phyloP scores from a whole-genome alignment of 2,797 vertebrate genomes.

The Borostomias antarcticus region DNA sequence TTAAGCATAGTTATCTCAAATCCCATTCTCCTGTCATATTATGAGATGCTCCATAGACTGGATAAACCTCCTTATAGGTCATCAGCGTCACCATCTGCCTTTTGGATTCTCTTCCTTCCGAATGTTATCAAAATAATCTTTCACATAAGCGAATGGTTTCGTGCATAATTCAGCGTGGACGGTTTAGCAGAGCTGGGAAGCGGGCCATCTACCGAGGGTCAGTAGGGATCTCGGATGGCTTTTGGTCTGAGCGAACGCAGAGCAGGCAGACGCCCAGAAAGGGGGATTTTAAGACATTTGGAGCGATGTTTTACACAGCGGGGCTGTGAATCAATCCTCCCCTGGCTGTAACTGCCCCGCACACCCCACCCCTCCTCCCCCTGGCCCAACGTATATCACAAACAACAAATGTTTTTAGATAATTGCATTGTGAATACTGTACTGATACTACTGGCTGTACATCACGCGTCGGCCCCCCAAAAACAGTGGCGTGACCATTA shows the following conservation, averaged over 20 bases:
- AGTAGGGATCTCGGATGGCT: neutral
- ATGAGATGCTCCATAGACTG: neutral
- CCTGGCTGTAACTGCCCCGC: neutral
- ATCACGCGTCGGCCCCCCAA: too few species aligned
- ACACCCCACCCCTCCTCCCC: neutral
- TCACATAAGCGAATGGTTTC: neutral
- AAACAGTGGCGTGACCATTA: too few species aligned
- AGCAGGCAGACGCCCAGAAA: neutral
- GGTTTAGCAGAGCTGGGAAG: neutral
- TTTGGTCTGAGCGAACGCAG: neutral
- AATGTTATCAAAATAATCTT: neutral
- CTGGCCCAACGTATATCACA: neutral
- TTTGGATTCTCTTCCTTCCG: neutral
- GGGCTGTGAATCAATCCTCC: neutral
- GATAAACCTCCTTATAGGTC: neutral
- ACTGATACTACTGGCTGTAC: too few species aligned
- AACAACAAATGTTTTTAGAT: neutral
- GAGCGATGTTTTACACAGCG: neutral
- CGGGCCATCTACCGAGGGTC: neutral
- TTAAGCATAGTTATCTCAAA: neutral
- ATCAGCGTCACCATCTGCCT: neutral
- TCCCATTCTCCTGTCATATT: neutral
- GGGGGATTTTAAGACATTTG: constrained; percentile 11
- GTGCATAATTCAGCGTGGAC: constrained; percentile 1
- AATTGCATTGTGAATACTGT: too few species aligned